A percentile compares a stretch with the other conserved stretches of the same genome.
Evolutionary conservation across 1,140 invertebrate genomes (phyloP).

Genomic region (Arctopsyche grandis): DNA sequence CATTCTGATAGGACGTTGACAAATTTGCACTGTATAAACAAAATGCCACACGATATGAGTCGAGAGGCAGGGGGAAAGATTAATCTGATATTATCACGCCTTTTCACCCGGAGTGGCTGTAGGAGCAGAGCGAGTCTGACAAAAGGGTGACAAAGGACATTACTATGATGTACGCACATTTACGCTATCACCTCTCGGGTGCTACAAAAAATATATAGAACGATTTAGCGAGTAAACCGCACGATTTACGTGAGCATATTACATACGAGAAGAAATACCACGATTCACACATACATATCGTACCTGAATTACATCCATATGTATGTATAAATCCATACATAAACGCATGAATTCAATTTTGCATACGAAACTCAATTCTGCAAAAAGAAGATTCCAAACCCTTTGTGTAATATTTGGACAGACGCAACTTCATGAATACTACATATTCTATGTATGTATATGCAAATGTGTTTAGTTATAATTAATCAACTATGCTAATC

Average conservation of each 20-base stretch:
- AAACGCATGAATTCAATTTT: too few relatives aligned
- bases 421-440: too few relatives aligned
- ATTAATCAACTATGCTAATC: too few relatives aligned
- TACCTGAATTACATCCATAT: too few relatives aligned
- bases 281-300: background rate
- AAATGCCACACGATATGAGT: background rate
- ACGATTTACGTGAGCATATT: conserved; percentile 26
- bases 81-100: conserved; percentile 43
- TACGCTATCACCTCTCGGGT: conserved; percentile 4
- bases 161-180: conserved; percentile 39
- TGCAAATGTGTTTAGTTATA: too few relatives aligned
- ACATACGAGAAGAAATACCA: background rate
- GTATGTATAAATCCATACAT: too few relatives aligned
- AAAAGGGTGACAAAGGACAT: conserved; percentile 39
- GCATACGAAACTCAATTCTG: too few relatives aligned
- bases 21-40: conserved; percentile 35
- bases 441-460: too few relatives aligned
- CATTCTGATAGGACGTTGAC: conserved; percentile 33
- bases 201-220: conserved; percentile 19
- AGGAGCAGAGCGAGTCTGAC: conserved; percentile 20
- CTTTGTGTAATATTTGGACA: too few relatives aligned
- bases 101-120: conserved; percentile 34
- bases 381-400: too few relatives aligned
- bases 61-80: conserved; percentile 4
- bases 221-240: conserved; percentile 11